Evolutionary conservation across 2,888 invertebrate genomes (phyloP), one percentile per base, ranked within the genome.

Genomic region (Heliconius ethilla): DNA sequence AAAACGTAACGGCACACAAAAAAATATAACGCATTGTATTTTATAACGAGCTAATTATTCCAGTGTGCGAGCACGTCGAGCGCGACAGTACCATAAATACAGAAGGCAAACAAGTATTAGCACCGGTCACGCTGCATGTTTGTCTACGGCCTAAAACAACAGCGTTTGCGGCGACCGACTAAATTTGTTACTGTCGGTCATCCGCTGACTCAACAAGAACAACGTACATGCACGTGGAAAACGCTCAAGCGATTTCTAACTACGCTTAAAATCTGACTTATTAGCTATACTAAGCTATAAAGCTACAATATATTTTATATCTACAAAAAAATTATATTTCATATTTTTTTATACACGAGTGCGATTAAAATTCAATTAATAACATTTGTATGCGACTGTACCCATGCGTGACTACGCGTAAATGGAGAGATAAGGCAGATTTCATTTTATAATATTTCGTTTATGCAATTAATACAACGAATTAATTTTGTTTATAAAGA

Each of bases 31-130:
- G 85, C 88, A 88, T 87, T 88, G 87, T 87, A 85, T 90, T 91
- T 90, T 89, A 89, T 92, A 93, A 94, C 94, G 92, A 91, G 91
- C 89, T 92, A 93, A 93, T 94, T 93, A 93, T 93, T 92, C 92
- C 87, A 87, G 87, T 83, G 89, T 88, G 90, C 87, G 88, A 87
- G 88, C 89, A 88, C 86, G 87, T 85, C 87, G 88, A 87, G 88
- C 84, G 82, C 86, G 87, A 85, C 83, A 84, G 89, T 89, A 89
- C 90, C 91, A 93, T 94, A 94, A 94, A 94, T 94, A 94, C 93
- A 86, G 86, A 88, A 87, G 84, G 89, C 87, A 94, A 94, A 94
- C 94, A 94, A 86, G 89, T 89, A 90, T 93, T 92, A 92, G 92
- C 92, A 91, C 89, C 90, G 92, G 93, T 92, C 93, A 92, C 89